Percentiles rank a stretch among this genome's conserved stretches.
Evolutionary conservation across 2,113 vertebrate genomes (phyloP).

Genomic region (Bungarus multicinctus): DNA sequence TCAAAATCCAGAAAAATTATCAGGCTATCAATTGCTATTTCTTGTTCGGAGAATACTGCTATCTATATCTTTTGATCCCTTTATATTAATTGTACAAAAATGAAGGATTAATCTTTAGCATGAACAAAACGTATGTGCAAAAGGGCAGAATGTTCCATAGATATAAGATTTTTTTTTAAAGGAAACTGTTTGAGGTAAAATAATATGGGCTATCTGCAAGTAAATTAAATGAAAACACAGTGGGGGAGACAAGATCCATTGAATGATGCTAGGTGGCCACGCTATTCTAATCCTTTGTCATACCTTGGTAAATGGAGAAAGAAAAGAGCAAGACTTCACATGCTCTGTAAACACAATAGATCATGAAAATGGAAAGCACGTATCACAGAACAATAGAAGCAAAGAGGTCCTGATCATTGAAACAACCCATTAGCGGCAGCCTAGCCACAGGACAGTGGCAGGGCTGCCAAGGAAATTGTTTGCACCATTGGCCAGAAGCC

Average conservation of each 20-base stretch:
- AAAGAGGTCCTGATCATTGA: neutral
- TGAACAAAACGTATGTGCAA: neutral
- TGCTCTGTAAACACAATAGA: rapidly evolving
- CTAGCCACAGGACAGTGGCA: neutral
- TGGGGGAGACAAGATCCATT: neutral
- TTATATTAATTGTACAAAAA: neutral
- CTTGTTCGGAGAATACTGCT: neutral
- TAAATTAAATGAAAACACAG: neutral
- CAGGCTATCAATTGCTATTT: neutral
- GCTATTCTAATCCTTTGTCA: slow-evolving; percentile 23
- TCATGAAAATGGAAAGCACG: neutral
- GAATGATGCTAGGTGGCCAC: neutral
- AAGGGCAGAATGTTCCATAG: neutral
- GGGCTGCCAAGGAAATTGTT: neutral
- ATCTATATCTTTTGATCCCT: neutral
- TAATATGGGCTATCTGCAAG: neutral
- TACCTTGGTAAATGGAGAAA: neutral
- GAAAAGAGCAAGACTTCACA: neutral
- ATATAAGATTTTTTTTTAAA: neutral
- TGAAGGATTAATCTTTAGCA: neutral
- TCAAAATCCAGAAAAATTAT: neutral
- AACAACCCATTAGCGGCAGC: neutral
- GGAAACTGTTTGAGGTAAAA: neutral
- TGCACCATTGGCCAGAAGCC: neutral
- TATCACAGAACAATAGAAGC: rapidly evolving